Evolutionary conservation across 1,140 invertebrate species (phyloP), one percentile per base, ranked within the genome.

Genomic region (Mya arenaria): DNA sequence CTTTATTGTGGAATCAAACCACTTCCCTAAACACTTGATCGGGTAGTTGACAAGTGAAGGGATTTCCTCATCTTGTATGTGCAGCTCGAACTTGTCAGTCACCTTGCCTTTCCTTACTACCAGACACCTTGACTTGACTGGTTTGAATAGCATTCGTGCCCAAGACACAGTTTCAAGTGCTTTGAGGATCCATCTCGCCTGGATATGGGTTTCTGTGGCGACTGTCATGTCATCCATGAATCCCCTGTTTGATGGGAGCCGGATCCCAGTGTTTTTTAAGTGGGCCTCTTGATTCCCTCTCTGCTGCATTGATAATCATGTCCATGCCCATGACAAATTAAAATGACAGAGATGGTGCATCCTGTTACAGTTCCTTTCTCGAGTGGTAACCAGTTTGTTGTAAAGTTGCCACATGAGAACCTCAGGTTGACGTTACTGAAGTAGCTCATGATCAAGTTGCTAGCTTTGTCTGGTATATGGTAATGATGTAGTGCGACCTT

Each of bases 261-360:
- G 30, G 60, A 48, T 60, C 19, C 0, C 65, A n/a, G 25, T 32
- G 32, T 58, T 65, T 30, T 28, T 68, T 30, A n/a, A 62, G 44
- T 44, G 28, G 56, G 55, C 55, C 69, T 63, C 41, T 52, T n/a
- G 56, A 36, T 73, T 82, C 74, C 55, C 69, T 48, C n/a, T 71
- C 41, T 52, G 15, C 79, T 6, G 79, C 30, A 15, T 36, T 4
- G 10, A 36, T 65, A 13, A 73, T 63, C 56, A 82, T 25, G 19
- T 79, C 60, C 63, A 68, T 58, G 28, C 30, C 65, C 77, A 69
- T 79, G 3, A 69, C 63, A 56, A 69, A 60, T n/a, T 25, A 65
- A 23, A 41, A 77, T 79, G 36, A 80, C 77, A 41, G 39, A 80
- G 36, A 71, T 80, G n/a, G n/a, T n/a, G n/a, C n/a, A n/a, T n/a